These are phyloP conservation scores for Philaethria dido DNA, from an alignment of 2,888 invertebrate species.

Conservation along the genomic window DNA sequence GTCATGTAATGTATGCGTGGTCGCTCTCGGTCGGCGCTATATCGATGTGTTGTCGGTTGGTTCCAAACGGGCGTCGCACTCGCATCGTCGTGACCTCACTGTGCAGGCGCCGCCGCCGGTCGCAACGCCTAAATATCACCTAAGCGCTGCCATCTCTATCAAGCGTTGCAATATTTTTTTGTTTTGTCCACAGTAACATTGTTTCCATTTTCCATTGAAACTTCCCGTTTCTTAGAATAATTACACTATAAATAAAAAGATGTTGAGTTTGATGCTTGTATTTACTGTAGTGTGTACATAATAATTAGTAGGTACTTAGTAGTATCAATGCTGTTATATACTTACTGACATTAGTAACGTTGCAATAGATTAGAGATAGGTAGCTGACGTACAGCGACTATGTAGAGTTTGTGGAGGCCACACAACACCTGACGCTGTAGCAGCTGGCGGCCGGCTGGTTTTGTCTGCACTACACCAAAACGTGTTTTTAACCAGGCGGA, in stretches of 20 bases:
- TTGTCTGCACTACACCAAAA: constrained; percentile 72
- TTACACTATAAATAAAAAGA: not conserved
- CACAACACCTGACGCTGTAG: constrained; percentile 76
- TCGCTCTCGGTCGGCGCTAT: constrained; percentile 61
- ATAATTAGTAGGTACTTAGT: not conserved
- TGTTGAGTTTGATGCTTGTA: not conserved
- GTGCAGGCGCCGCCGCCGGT: constrained; percentile 57
- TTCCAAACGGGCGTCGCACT: constrained; percentile 64
- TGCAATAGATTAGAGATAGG: constrained; percentile 44
- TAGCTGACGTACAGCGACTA: constrained; percentile 43
- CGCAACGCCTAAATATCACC: constrained; percentile 68
- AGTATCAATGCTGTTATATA: not conserved
- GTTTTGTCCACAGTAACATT: constrained; percentile 24
- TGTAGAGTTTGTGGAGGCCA: constrained; percentile 61
- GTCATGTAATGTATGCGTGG: constrained; percentile 77
- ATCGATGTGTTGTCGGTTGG: constrained; percentile 63
- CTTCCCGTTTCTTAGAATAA: not conserved
- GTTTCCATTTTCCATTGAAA: not conserved
- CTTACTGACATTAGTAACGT: constrained; percentile 40
- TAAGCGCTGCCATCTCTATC: constrained; percentile 51
- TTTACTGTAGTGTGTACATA: not conserved
- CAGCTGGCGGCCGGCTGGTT: constrained; percentile 77
- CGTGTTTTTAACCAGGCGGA: constrained; percentile 73
- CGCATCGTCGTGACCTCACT: constrained; percentile 69
- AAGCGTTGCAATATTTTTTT: constrained; percentile 27